Percentiles rank a stretch among this genome's conserved stretches.
Evolutionary conservation across 2,888 invertebrate species (phyloP).

Genomic region (Rosalia funebris): DNA sequence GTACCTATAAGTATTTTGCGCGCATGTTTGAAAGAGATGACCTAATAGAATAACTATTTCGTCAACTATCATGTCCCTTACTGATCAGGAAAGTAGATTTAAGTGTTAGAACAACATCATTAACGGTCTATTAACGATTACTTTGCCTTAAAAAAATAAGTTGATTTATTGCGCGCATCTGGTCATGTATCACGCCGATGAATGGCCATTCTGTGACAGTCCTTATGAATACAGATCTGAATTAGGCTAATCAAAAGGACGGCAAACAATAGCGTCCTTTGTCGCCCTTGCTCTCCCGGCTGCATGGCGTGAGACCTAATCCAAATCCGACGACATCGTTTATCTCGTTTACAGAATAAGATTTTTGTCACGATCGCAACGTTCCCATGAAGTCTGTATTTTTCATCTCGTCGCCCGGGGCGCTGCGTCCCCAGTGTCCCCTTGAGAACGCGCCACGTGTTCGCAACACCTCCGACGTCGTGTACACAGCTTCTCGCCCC

Average conservation of each 20-base stretch:
- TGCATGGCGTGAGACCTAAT: conserved; percentile 4
- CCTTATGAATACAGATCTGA: too few species aligned
- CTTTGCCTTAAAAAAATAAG: too few species aligned
- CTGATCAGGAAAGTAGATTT: too few species aligned
- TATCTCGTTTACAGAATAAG: conserved; percentile 9
- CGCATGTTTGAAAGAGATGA: too few species aligned
- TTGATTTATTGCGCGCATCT: too few species aligned
- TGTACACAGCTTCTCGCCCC: not conserved
- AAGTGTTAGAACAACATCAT: too few species aligned
- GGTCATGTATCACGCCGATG: too few species aligned
- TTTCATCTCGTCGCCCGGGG: conserved; percentile 33
- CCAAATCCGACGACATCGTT: conserved; percentile 4
- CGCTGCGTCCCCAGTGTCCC: not conserved
- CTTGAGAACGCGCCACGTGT: not conserved
- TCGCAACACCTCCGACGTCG: not conserved
- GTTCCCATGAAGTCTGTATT: conserved; percentile 44
- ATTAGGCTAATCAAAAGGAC: not conserved
- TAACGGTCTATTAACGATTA: too few species aligned
- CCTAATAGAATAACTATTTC: too few species aligned
- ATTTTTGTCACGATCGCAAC: conserved; percentile 22
- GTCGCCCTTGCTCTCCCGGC: not conserved
- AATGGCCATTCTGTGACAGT: too few species aligned
- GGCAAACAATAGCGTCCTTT: not conserved
- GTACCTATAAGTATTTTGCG: too few species aligned
- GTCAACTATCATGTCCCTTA: too few species aligned